phyloP scores from a whole-genome alignment of 1,140 invertebrate genomes.

The Sarcophaga bullata region DNA sequence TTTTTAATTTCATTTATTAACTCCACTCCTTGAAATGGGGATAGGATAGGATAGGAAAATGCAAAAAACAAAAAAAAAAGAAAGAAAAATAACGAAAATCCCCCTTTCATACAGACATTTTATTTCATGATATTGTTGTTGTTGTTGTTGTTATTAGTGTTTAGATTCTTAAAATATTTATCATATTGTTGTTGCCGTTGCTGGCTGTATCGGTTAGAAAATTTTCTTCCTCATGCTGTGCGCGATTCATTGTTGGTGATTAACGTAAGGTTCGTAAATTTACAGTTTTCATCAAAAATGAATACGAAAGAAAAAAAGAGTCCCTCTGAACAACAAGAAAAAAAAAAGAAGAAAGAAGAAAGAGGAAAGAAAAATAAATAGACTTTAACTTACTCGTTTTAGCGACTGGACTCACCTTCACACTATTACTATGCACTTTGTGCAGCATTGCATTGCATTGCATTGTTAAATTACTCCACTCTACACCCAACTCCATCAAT shows the following conservation, averaged over 20 bases:
- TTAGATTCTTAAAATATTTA: constrained; percentile 36
- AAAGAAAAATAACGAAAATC: background rate
- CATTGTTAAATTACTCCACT: constrained; percentile 39
- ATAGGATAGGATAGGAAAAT: too few relatives aligned
- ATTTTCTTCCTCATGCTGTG: constrained; percentile 58
- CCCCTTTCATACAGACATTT: background rate
- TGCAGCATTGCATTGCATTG: constrained; percentile 54
- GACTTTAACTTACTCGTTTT: constrained; percentile 29
- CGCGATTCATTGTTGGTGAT: constrained; percentile 65
- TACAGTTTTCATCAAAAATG: constrained; percentile 64
- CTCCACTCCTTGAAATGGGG: constrained; percentile 28
- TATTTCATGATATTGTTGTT: background rate
- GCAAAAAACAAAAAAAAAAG: too few relatives aligned
- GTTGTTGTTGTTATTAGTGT: constrained; percentile 1
- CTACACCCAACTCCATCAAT: constrained; percentile 12
- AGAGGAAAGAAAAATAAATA: constrained; percentile 3
- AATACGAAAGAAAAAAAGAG: background rate
- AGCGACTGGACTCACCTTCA: constrained; percentile 64
- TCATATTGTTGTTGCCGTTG: constrained; percentile 21
- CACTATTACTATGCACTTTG: constrained; percentile 48
- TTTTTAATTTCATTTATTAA: constrained; percentile 41
- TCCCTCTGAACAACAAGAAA: background rate
- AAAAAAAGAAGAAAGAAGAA: too few relatives aligned
- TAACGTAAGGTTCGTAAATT: constrained; percentile 66
- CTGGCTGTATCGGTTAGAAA: background rate